These are phyloP conservation scores for Orycteropus afer DNA, from an alignment of 2,113 vertebrate species.

Conservation along the genomic window DNA sequence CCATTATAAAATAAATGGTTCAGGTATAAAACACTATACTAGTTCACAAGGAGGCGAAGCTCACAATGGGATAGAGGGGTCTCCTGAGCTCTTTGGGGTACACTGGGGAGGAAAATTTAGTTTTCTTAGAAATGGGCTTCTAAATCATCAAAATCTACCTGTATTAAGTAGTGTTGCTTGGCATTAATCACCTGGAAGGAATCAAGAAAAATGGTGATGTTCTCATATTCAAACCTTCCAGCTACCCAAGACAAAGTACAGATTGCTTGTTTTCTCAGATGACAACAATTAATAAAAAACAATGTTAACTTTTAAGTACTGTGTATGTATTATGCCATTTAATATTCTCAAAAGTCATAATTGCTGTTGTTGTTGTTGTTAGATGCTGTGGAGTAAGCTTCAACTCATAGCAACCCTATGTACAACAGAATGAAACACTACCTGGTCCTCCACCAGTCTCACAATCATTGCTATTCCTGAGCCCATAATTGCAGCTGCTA, in stretches of 20 bases:
- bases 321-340: not conserved
- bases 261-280: not conserved
- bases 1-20: not conserved
- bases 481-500: no score
- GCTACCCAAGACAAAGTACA: fast-evolving
- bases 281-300: no score
- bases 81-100: not conserved
- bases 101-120: fast-evolving
- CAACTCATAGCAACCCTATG: no score
- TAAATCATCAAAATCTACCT: not conserved
- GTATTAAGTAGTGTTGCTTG: not conserved
- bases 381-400: no score
- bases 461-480: no score
- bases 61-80: not conserved
- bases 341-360: not conserved
- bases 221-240: not conserved
- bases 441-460: no score
- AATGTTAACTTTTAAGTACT: not conserved
- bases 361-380: not conserved
- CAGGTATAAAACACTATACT: not conserved
- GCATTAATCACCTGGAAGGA: not conserved
- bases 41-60: not conserved
- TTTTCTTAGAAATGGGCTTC: not conserved
- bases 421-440: no score
- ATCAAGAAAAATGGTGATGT: not conserved